A percentile compares a stretch with the other conserved stretches of the same genome.
Evolutionary conservation across 2,797 vertebrate genomes (phyloP).

Genomic region (Microcaecilia unicolor): DNA sequence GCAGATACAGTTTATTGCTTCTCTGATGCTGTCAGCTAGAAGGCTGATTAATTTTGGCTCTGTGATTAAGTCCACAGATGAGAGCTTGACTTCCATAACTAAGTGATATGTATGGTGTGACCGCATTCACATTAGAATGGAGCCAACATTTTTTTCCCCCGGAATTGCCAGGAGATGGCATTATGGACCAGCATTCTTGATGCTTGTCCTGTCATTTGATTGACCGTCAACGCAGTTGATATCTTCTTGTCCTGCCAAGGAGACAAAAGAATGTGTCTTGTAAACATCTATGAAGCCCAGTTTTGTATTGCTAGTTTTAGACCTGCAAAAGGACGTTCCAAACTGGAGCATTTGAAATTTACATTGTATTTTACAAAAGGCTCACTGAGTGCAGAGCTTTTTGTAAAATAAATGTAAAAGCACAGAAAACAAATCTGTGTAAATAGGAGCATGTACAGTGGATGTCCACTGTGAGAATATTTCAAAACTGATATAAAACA

Average conservation of each 20-base stretch:
- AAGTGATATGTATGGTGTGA: slow-evolving; percentile 35
- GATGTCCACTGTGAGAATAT: too few species aligned
- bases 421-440: too few species aligned
- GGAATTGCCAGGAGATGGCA: slow-evolving; percentile 38
- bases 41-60: slow-evolving; percentile 49
- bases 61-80: slow-evolving; percentile 50
- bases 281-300: too few species aligned
- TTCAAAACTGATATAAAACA: too few species aligned
- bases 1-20: slow-evolving; percentile 39
- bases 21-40: slow-evolving; percentile 41
- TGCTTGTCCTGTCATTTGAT: not conserved
- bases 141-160: not conserved
- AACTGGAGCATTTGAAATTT: too few species aligned
- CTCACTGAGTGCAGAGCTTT: too few species aligned
- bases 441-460: too few species aligned
- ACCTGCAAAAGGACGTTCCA: too few species aligned
- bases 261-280: not conserved
- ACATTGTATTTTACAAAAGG: too few species aligned
- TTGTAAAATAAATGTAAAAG: too few species aligned
- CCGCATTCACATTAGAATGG: not conserved
- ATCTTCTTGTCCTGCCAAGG: not conserved
- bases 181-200: slow-evolving; percentile 27
- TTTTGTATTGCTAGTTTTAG: too few species aligned
- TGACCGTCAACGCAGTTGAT: not conserved
- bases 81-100: slow-evolving; percentile 44